Percentiles rank a stretch among this genome's conserved stretches.
These are phyloP conservation scores for Chaetophractus vellerosus DNA, from an alignment of 2,797 vertebrate genomes.

Conservation along the genomic window DNA sequence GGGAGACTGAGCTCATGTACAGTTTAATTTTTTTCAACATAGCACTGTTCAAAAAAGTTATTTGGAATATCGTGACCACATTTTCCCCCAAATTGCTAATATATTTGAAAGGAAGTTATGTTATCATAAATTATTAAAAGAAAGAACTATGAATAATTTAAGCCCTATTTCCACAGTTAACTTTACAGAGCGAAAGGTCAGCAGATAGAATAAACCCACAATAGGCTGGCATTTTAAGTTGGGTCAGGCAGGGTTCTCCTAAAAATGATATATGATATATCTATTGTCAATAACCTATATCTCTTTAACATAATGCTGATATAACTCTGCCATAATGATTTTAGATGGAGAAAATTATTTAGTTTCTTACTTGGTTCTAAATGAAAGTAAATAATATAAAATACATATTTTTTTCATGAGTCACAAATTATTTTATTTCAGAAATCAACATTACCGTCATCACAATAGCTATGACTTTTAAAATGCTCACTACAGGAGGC, in stretches of 20 bases:
- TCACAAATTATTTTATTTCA: constrained; percentile 38
- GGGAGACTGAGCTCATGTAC: accelerated
- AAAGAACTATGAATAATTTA: constrained; percentile 76
- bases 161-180: constrained; percentile 67
- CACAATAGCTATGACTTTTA: not conserved
- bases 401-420: not conserved
- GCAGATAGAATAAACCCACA: constrained; percentile 20
- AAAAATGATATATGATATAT: not conserved
- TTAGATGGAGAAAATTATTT: not conserved
- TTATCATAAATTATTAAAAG: constrained; percentile 73
- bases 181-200: constrained; percentile 54
- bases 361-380: not conserved
- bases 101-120: constrained; percentile 54
- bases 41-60: not conserved
- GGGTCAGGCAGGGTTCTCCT: constrained; percentile 42
- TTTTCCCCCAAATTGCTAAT: constrained; percentile 28
- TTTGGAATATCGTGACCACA: constrained; percentile 26
- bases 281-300: not conserved
- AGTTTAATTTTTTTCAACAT: not conserved
- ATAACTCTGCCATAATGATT: not conserved
- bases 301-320: not conserved
- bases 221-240: not conserved
- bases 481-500: not conserved
- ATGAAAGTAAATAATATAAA: constrained; percentile 3
- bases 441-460: not conserved